These are phyloP conservation scores for Percopsis transmontana DNA, from an alignment of 2,113 vertebrate species.

Conservation along the genomic window DNA sequence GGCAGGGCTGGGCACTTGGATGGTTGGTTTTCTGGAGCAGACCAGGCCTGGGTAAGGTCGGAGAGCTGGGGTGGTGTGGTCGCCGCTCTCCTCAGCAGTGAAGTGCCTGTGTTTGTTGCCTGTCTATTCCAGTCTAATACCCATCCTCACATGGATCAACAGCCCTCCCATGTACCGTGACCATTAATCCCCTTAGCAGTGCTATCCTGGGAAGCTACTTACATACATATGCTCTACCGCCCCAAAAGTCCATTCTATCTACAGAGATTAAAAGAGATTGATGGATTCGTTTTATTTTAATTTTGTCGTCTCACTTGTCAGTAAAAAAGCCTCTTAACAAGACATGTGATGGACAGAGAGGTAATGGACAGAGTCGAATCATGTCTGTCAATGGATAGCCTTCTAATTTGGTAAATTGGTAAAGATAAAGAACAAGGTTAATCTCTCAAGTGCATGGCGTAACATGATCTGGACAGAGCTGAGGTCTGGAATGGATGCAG, in stretches of 20 bases:
- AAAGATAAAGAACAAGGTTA: not conserved
- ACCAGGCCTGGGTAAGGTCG: not conserved
- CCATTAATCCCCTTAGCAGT: slow-evolving; percentile 71
- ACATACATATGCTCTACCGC: slow-evolving; percentile 20
- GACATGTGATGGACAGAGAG: not conserved
- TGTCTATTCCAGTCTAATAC: slow-evolving; percentile 55
- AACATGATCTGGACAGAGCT: slow-evolving; percentile 30
- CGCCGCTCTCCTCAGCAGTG: not conserved
- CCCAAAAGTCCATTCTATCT: slow-evolving; percentile 12
- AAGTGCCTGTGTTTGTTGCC: slow-evolving; percentile 9
- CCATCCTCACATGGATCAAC: slow-evolving; percentile 33
- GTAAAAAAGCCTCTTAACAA: slow-evolving; percentile 3
- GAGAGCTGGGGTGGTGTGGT: not conserved
- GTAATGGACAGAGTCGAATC: no score
- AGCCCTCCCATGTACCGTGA: slow-evolving; percentile 20
- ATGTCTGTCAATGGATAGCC: no score
- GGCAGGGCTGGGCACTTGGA: no score
- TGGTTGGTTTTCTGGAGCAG: not conserved
- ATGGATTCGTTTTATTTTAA: slow-evolving; percentile 15
- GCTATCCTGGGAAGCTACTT: slow-evolving; percentile 68
- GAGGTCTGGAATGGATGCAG: slow-evolving; percentile 41
- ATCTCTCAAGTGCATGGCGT: not conserved
- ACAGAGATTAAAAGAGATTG: slow-evolving; percentile 27
- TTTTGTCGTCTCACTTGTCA: slow-evolving; percentile 10
- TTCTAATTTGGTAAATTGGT: not conserved